These are phyloP conservation scores for Agrochola litura DNA, from an alignment of 2,888 invertebrate genomes.

Conservation along the genomic window DNA sequence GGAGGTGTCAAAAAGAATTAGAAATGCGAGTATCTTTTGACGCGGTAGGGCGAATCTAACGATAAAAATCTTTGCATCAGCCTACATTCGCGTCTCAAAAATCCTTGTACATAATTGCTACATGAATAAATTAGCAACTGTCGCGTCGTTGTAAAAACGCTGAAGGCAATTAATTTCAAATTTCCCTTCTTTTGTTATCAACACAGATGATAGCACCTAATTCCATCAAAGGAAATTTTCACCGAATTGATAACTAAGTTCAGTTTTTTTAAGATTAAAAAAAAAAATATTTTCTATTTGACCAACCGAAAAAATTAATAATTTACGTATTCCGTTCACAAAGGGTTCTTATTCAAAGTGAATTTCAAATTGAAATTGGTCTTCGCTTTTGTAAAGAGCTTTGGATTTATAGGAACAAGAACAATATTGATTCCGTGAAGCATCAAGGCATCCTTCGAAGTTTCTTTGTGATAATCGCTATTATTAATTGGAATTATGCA, in stretches of 20 bases:
- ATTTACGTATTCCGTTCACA: conserved; percentile 59
- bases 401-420: conserved; percentile 75
- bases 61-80: no score
- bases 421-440: conserved; percentile 75
- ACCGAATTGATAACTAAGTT: background rate
- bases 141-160: conserved; percentile 18
- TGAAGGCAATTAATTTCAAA: conserved; percentile 18
- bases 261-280: background rate
- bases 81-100: conserved; percentile 14
- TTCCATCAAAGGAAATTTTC: conserved; percentile 14
- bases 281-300: conserved; percentile 8
- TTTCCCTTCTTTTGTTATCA: background rate
- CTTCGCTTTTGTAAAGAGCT: conserved; percentile 55
- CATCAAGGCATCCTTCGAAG: conserved; percentile 68
- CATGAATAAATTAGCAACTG: conserved; percentile 42
- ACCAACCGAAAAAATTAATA: conserved; percentile 55
- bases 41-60: no score
- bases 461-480: conserved; percentile 77
- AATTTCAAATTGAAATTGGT: conserved; percentile 70
- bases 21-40: no score
- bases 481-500: conserved; percentile 86
- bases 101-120: conserved; percentile 37
- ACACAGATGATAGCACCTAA: conserved; percentile 14
- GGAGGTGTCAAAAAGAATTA: no score
- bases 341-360: conserved; percentile 63